phyloP scores from a whole-genome alignment of 2,113 vertebrate species.

The Crypturellus undulatus region DNA sequence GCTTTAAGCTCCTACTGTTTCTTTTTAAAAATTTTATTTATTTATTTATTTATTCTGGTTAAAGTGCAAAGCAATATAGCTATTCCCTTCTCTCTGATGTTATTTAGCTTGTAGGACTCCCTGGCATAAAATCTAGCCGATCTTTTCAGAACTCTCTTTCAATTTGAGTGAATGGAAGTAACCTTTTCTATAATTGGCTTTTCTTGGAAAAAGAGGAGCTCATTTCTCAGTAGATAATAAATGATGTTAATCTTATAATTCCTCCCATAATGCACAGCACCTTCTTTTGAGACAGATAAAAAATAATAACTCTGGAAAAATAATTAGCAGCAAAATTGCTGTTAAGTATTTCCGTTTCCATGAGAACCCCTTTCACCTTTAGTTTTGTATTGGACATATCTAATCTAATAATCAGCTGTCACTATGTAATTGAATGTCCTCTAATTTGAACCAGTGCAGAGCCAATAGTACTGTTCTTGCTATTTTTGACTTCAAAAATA shows the following conservation, averaged over 20 bases:
- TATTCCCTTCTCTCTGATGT: background rate
- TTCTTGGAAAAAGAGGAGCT: background rate
- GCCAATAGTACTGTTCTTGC: background rate
- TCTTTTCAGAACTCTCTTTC: slow-evolving; percentile 2
- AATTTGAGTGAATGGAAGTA: slow-evolving; percentile 36
- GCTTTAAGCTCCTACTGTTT: background rate
- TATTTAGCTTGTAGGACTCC: background rate
- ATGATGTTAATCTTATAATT: slow-evolving; percentile 59
- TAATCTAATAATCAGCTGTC: slow-evolving; percentile 67
- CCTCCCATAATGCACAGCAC: slow-evolving; percentile 23
- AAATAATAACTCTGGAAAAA: slow-evolving; percentile 64
- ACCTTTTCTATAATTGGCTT: slow-evolving; percentile 47
- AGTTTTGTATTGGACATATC: slow-evolving; percentile 44
- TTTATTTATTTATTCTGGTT: background rate
- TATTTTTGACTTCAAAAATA: slow-evolving; percentile 43
- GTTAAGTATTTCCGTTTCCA: slow-evolving; percentile 54
- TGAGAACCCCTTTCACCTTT: slow-evolving; percentile 45
- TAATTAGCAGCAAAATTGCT: slow-evolving; percentile 74
- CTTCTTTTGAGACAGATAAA: slow-evolving; percentile 54
- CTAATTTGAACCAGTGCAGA: slow-evolving; percentile 19
- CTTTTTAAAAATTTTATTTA: background rate
- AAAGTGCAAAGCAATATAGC: background rate
- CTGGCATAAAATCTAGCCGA: background rate
- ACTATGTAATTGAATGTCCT: slow-evolving; percentile 63
- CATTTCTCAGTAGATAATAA: slow-evolving; percentile 57